Percentiles rank a stretch among this genome's conserved stretches.
phyloP scores from a whole-genome alignment of 2,888 invertebrate genomes.

The Drosophila kanekoi region DNA sequence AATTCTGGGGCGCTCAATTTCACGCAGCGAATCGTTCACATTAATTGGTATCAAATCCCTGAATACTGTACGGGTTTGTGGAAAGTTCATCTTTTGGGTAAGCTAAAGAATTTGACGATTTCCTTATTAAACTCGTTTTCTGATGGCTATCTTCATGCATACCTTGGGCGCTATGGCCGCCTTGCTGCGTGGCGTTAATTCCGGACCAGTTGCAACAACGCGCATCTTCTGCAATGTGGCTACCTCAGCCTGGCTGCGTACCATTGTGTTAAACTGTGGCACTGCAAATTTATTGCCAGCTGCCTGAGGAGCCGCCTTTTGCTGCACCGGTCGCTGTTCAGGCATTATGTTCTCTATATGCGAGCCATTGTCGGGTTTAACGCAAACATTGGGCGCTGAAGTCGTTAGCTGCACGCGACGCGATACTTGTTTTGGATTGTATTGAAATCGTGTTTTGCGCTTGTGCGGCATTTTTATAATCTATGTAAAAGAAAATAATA shows the following conservation, averaged over 20 bases:
- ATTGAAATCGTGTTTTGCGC: constrained; percentile 10
- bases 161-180: constrained; percentile 75
- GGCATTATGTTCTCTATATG: constrained; percentile 2
- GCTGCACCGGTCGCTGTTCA: no score
- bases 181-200: constrained; percentile 66
- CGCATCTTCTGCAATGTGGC: constrained; percentile 41
- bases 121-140: neutral
- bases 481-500: neutral
- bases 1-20: constrained; percentile 47
- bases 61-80: constrained; percentile 62
- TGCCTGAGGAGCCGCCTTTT: neutral
- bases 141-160: neutral
- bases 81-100: constrained; percentile 80
- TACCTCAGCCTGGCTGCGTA: constrained; percentile 60
- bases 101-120: constrained; percentile 50
- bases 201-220: constrained; percentile 1
- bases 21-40: constrained; percentile 74
- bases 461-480: constrained; percentile 52
- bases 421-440: constrained; percentile 13
- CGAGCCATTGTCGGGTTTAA: constrained; percentile 29
- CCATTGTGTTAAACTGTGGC: constrained; percentile 69
- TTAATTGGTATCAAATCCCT: constrained; percentile 77
- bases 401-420: constrained; percentile 8
- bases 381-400: constrained; percentile 21
- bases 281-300: constrained; percentile 31